A percentile compares a stretch with the other conserved stretches of the same genome.
These are phyloP conservation scores for Loripinus fragilis DNA, from an alignment of 2,888 invertebrate genomes.

Conservation along the genomic window DNA sequence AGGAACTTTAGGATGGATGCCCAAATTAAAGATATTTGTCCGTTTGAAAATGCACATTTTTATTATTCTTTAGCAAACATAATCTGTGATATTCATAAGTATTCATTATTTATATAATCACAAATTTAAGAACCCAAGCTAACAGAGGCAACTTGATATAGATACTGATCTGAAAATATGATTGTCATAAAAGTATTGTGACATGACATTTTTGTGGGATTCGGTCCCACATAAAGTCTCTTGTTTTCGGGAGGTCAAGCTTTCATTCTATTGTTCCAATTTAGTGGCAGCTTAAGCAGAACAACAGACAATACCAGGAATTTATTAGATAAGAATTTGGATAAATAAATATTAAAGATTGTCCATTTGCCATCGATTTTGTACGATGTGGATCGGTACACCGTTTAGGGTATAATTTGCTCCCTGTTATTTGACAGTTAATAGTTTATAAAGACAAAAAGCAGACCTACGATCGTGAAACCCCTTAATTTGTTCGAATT, in stretches of 20 bases:
- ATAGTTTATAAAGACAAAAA: slow-evolving; percentile 25
- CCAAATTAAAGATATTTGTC: no score
- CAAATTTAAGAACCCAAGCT: no score
- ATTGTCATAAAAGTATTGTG: no score
- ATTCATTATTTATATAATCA: no score
- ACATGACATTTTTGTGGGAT: no score
- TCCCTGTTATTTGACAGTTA: slow-evolving; percentile 36
- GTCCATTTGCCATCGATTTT: slow-evolving; percentile 46
- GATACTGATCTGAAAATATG: no score
- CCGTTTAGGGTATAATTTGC: slow-evolving; percentile 44
- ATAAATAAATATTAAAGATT: slow-evolving; percentile 75
- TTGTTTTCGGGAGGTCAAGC: slow-evolving; percentile 71
- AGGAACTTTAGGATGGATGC: no score
- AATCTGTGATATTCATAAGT: no score
- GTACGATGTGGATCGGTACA: slow-evolving; percentile 10
- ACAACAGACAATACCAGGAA: slow-evolving; percentile 71
- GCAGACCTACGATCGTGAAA: slow-evolving; percentile 34
- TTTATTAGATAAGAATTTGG: slow-evolving; percentile 75
- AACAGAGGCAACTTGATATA: no score
- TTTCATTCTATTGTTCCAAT: slow-evolving; percentile 74
- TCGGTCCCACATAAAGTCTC: slow-evolving; percentile 51
- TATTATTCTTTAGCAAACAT: no score
- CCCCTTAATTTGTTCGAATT: slow-evolving; percentile 48
- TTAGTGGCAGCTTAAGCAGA: slow-evolving; percentile 70
- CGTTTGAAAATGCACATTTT: no score